Conservation (phyloP, 2,797 vertebrate genomes). For the Ceyx erithaca region DNA sequence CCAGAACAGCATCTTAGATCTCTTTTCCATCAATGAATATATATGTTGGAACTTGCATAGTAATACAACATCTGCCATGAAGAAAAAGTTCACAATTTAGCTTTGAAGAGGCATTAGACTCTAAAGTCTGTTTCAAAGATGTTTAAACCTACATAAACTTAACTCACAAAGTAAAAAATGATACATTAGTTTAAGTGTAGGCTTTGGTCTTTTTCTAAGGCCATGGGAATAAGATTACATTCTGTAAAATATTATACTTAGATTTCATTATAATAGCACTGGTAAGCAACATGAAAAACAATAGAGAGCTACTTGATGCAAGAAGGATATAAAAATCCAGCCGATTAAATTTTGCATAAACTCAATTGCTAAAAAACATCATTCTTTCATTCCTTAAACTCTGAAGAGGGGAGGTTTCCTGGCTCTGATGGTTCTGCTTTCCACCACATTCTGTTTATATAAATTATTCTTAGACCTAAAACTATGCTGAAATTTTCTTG, state of each 20-base stretch:
- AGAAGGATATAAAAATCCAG: not conserved
- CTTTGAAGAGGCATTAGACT: not conserved
- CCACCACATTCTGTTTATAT: not conserved
- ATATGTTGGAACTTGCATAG: not conserved
- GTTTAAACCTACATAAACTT: not conserved
- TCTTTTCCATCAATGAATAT: not conserved
- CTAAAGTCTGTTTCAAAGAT: not conserved
- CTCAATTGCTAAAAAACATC: not conserved
- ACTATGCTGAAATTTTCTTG: not conserved
- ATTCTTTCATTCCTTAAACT: not conserved
- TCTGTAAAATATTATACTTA: not conserved
- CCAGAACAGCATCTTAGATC: not conserved
- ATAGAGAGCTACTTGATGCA: not conserved
- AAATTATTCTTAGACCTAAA: not conserved
- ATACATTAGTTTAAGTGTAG: not conserved
- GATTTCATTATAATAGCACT: not conserved
- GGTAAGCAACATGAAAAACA: not conserved
- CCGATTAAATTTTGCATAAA: not conserved
- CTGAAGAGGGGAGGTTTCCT: not conserved
- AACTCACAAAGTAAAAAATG: not conserved
- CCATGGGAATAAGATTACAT: not conserved
- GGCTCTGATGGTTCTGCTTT: not conserved
- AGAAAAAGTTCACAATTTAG: rapidly evolving
- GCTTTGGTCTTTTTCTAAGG: not conserved
- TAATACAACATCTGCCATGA: not conserved